Conservation (phyloP, 2,113 vertebrate genomes). For the Terrapene triunguis region DNA sequence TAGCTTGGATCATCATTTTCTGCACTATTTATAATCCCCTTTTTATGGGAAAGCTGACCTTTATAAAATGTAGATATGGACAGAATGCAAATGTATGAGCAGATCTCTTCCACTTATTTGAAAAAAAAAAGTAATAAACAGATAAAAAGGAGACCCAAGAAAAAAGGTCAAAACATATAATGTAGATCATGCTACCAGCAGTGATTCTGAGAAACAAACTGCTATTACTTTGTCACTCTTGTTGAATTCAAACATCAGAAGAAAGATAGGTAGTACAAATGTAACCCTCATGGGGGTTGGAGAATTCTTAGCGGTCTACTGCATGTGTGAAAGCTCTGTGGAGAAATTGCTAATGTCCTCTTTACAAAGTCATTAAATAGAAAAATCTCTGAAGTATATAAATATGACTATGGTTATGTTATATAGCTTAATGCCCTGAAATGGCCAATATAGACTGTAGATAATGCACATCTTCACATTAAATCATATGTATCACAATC, state of each 20-base stretch:
- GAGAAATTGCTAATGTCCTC: neutral
- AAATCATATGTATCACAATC: neutral
- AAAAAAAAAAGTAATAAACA: slow-evolving; percentile 1
- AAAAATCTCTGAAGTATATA: neutral
- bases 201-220: neutral
- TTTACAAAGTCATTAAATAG: neutral
- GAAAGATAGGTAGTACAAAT: neutral
- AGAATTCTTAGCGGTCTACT: neutral
- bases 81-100: slow-evolving; percentile 65
- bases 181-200: neutral
- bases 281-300: neutral
- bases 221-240: neutral
- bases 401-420: neutral
- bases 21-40: slow-evolving; percentile 62
- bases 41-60: slow-evolving; percentile 72
- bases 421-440: neutral
- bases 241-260: neutral
- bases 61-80: slow-evolving; percentile 64
- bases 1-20: slow-evolving; percentile 68
- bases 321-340: neutral
- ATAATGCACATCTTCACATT: neutral
- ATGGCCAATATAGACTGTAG: neutral
- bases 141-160: neutral
- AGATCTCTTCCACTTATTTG: too few relatives aligned
- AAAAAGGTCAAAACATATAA: neutral